Evolutionary conservation across 2,888 invertebrate genomes (phyloP).

Genomic region (Ypsolopha sequella): DNA sequence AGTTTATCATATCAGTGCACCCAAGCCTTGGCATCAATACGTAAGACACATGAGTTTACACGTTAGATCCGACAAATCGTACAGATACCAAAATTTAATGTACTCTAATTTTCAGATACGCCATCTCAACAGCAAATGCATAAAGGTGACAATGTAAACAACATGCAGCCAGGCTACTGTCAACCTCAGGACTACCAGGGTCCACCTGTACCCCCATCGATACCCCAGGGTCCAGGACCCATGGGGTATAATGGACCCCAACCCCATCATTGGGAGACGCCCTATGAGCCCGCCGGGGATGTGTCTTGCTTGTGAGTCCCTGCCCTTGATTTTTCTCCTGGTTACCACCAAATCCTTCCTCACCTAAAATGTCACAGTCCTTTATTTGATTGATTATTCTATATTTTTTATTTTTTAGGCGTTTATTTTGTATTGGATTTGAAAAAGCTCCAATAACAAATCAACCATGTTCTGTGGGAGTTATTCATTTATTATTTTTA

Average conservation of each 20-base stretch:
- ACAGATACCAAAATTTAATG: not conserved
- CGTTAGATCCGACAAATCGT: no score
- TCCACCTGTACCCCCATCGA: constrained; percentile 21
- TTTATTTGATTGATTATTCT: not conserved
- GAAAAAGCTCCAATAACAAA: no score
- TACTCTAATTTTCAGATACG: constrained; percentile 46
- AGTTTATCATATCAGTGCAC: no score
- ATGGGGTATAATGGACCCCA: constrained; percentile 39
- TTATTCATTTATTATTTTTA: no score
- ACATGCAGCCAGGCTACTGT: constrained; percentile 55
- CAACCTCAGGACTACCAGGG: constrained; percentile 51
- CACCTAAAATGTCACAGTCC: constrained; percentile 7
- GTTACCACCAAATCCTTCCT: constrained; percentile 22
- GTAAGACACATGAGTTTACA: no score
- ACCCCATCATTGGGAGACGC: constrained; percentile 45
- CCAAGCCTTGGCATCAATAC: no score
- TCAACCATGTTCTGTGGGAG: no score
- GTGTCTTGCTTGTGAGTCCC: constrained; percentile 69
- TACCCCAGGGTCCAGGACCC: constrained; percentile 30
- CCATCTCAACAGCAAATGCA: constrained; percentile 51
- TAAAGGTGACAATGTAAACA: constrained; percentile 70
- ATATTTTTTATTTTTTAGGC: constrained; percentile 3
- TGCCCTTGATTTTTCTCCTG: constrained; percentile 42
- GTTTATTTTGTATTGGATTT: constrained; percentile 5
- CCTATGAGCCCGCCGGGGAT: constrained; percentile 64